Base-by-base conservation (phyloP, 2,797 vertebrate genomes). In the Trachurus trachurus region DNA sequence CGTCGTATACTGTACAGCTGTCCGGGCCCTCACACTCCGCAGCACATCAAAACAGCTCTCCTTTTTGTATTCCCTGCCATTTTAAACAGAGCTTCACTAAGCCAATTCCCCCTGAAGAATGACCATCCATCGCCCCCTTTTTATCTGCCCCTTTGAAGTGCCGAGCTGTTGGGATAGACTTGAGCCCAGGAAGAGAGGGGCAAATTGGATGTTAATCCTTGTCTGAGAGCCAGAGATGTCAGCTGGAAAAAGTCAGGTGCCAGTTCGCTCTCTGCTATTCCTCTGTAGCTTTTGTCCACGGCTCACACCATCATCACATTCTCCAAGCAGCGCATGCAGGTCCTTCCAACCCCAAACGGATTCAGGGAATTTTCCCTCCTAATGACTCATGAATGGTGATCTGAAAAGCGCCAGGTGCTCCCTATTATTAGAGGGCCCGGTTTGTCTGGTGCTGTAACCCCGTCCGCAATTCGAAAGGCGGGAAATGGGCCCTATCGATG, bases 191-290 rank as follows among this genome's bases (percentile, higher is more conserved):
- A 93, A 94, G 91, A 94, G 91, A 92, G 82, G 79, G 84, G 84
- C 94, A 91, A 94, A 95, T 93, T 95, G 91, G 92, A 93, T 70
- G 85, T 73, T 95, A 95, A 96, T 95, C 94, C 93, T 81, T 29
- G 90, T 92, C 89, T 90, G 91, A 88, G 90, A 65, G 86, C 90
- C 93, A 86, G 92, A 91, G 91, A 94, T 92, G 93, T 93, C 92
- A 92, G 92, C 89, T 92, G 91, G 91, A 93, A 91, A 89, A 90
- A 93, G 92, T 94, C 94, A 93, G 93, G 92, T 95, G 94, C 89
- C 83, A 57, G 34, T 81, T 87, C 85, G 57, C 91, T 93, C 88
- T 87, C 88, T 85, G 93, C 88, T 88, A 88, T 93, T 92, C 88
- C 89, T 94, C 91, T 93, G 90, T 92, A 92, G 94, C 92, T 82